Conservation (phyloP, 1,140 invertebrate genomes). For the Homarus americanus region DNA sequence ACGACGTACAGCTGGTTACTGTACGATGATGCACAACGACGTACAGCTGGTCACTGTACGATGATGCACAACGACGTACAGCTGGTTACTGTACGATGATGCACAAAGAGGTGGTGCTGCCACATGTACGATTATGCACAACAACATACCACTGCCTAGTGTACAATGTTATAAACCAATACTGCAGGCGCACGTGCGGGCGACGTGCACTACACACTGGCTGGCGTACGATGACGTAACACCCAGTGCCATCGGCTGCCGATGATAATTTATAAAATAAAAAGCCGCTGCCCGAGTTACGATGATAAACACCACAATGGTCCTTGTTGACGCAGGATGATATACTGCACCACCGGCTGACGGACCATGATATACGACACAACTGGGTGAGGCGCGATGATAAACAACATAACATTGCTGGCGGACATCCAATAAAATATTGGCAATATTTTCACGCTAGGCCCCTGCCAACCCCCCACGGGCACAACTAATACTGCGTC, state of each 20-base stretch:
- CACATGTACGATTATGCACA: not conserved
- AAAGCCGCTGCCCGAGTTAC: not conserved
- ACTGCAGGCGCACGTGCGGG: not conserved
- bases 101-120: not conserved
- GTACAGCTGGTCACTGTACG: no score
- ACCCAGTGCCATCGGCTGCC: not conserved
- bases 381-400: not conserved
- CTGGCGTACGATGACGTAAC: not conserved
- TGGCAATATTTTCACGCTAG: not conserved
- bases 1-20: no score
- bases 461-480: not conserved
- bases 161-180: not conserved
- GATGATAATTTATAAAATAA: not conserved
- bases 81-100: not conserved
- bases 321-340: not conserved
- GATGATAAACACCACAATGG: conserved; percentile 24
- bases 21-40: no score
- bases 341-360: not conserved
- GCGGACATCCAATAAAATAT: not conserved
- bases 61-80: no score
- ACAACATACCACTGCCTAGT: not conserved
- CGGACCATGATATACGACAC: conserved; percentile 2
- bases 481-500: not conserved
- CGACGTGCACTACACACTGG: not conserved
- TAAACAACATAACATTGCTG: conserved; percentile 19